Percentiles rank a stretch among this genome's conserved stretches.
Evolutionary conservation across 2,113 vertebrate species (phyloP).

Genomic region (Campylorhamphus procurvoides): DNA sequence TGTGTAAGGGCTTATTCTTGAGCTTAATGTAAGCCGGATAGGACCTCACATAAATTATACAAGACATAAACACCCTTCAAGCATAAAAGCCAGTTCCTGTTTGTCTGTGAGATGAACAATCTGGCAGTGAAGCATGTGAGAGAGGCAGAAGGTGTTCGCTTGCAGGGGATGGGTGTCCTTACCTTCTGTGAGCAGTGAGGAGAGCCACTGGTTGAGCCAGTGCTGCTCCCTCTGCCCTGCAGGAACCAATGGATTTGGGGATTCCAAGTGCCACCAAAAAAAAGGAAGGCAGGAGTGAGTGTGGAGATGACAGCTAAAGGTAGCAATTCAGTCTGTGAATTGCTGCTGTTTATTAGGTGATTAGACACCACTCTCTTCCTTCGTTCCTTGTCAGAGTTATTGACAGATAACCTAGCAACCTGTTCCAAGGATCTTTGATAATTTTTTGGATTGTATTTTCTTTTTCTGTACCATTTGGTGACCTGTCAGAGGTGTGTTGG

Average conservation of each 20-base stretch:
- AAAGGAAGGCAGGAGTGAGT: background rate
- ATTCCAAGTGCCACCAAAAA: background rate
- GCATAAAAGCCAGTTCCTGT: constrained; percentile 29
- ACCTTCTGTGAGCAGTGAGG: background rate
- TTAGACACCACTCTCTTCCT: background rate
- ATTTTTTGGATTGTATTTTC: background rate
- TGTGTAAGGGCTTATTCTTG: background rate
- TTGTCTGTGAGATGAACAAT: background rate
- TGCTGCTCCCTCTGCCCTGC: background rate
- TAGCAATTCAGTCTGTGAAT: background rate
- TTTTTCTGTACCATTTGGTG: background rate
- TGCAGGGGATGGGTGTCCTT: background rate
- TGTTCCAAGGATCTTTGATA: background rate
- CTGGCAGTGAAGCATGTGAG: background rate
- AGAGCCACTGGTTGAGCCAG: background rate
- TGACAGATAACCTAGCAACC: background rate
- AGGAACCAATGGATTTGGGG: background rate
- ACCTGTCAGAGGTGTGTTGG: background rate
- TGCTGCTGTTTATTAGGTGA: background rate
- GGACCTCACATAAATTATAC: constrained; percentile 3
- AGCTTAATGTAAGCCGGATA: background rate
- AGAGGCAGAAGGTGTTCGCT: constrained; percentile 1
- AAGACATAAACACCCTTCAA: constrained; percentile 14
- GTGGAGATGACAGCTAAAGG: background rate
- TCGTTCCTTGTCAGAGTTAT: background rate